Percentiles rank a stretch among this genome's conserved stretches.
Evolutionary conservation across 1,140 invertebrate species (phyloP).

Genomic region (Formica exsecta): DNA sequence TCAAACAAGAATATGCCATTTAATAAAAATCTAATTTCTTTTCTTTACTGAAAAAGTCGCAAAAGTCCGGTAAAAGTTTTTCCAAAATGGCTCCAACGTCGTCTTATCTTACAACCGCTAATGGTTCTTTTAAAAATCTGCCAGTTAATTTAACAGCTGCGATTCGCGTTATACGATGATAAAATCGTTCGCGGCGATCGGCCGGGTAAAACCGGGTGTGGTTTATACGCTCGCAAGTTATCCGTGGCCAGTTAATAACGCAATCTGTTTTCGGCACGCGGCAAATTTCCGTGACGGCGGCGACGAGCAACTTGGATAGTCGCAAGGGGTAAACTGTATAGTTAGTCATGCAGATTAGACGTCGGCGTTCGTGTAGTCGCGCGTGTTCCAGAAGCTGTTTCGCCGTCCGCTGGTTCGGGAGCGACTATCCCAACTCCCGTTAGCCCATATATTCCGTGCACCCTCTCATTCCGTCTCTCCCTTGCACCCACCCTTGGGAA

Average conservation of each 20-base stretch:
- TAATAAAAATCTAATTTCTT: not conserved
- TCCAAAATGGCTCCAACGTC: not conserved
- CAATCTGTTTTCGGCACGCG: constrained; percentile 51
- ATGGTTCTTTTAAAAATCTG: not conserved
- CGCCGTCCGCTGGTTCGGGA: not conserved
- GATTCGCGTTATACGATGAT: not conserved
- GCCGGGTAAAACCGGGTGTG: constrained; percentile 13
- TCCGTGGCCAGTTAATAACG: constrained; percentile 49
- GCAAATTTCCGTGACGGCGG: constrained; percentile 37
- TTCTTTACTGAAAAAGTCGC: not conserved
- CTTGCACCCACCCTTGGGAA: constrained; percentile 9
- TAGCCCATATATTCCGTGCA: not conserved
- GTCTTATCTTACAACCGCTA: not conserved
- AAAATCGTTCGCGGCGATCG: constrained; percentile 24
- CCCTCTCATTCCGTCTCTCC: not conserved
- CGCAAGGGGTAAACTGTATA: constrained; percentile 64
- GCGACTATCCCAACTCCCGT: not conserved
- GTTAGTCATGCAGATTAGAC: constrained; percentile 79
- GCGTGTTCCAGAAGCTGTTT: constrained; percentile 31
- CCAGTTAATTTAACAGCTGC: not conserved
- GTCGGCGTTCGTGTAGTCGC: constrained; percentile 41
- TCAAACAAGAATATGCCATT: not conserved
- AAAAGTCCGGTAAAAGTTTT: not conserved
- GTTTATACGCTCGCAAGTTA: constrained; percentile 32
- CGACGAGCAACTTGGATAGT: constrained; percentile 12